Conservation (phyloP, 2,888 invertebrate genomes). For the Unio delphinus region DNA sequence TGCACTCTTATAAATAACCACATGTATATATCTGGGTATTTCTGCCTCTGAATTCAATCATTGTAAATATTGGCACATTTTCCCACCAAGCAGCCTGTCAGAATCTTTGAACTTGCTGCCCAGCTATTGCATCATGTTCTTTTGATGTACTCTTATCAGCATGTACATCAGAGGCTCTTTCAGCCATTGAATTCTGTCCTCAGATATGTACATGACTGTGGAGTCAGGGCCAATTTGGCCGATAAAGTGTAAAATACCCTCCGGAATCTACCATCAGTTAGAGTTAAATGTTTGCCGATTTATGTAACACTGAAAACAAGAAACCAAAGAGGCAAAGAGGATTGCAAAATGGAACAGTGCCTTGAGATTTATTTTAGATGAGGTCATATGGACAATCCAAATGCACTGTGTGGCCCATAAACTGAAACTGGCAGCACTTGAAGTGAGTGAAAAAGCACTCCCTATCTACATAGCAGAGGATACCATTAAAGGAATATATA, state of each 20-base stretch:
- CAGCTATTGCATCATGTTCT: no score
- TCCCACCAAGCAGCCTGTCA: no score
- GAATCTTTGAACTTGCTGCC: no score
- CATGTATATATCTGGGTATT: no score
- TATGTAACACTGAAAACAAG: constrained; percentile 7
- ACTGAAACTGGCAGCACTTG: constrained; percentile 16
- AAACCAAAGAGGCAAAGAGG: constrained; percentile 8
- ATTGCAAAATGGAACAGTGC: constrained; percentile 4
- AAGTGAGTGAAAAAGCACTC: constrained; percentile 3
- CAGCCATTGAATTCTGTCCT: background rate
- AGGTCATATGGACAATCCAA: constrained; percentile 7
- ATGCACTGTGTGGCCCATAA: constrained; percentile 20
- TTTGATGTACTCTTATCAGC: no score
- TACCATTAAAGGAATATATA: constrained; percentile 15
- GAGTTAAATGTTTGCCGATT: constrained; percentile 1
- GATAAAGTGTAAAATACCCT: constrained; percentile 6
- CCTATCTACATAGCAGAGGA: constrained; percentile 14
- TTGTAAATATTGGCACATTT: no score
- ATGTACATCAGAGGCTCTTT: no score
- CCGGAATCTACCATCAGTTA: constrained; percentile 3
- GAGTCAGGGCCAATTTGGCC: background rate
- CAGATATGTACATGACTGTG: constrained; percentile 3
- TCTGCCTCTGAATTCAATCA: no score
- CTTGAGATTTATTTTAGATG: constrained; percentile 7
- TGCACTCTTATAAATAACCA: no score